Evolutionary conservation across 2,113 vertebrate genomes (phyloP).

Genomic region (Balaeniceps rex): DNA sequence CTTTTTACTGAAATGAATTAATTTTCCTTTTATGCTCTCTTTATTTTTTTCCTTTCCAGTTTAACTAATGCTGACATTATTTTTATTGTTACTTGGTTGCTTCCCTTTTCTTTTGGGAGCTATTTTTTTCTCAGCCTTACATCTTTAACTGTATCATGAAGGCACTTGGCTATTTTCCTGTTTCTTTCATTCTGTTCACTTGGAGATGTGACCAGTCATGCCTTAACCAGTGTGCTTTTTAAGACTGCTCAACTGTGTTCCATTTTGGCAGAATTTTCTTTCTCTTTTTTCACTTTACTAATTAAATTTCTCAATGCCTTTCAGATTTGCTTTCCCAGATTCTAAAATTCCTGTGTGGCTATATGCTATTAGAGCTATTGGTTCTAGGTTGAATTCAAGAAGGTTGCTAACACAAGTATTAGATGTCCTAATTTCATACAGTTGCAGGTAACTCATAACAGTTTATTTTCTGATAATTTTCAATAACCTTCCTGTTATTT

Average conservation of each 20-base stretch:
- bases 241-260: background rate
- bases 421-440: background rate
- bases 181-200: slow-evolving; percentile 14
- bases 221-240: background rate
- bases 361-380: background rate
- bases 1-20: background rate
- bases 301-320: background rate
- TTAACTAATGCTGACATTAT: background rate
- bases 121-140: background rate
- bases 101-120: background rate
- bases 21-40: background rate
- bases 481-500: background rate
- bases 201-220: slow-evolving; percentile 12
- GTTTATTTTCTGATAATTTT: background rate
- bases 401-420: background rate
- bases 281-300: background rate
- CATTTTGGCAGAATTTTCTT: background rate
- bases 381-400: background rate
- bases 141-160: background rate
- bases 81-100: background rate
- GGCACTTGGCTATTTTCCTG: background rate
- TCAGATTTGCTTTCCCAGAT: background rate
- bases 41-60: background rate
- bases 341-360: background rate
- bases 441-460: background rate